phyloP scores from a whole-genome alignment of 2,113 vertebrate species.

The Asarcornis scutulata region DNA sequence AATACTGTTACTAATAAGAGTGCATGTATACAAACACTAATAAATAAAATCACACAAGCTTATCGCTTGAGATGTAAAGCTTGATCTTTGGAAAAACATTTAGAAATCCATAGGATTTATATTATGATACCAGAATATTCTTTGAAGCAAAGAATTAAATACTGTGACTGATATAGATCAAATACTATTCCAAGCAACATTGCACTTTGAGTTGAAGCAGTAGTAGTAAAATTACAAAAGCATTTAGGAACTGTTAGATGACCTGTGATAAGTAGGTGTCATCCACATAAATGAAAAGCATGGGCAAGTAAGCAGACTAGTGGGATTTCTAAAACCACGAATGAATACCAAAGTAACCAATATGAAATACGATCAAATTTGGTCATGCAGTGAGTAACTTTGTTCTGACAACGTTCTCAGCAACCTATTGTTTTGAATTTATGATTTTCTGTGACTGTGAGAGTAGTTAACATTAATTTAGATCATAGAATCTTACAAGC shows the following conservation, averaged over 20 bases:
- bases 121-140: not conserved
- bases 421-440: not conserved
- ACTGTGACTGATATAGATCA: not conserved
- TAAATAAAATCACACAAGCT: not conserved
- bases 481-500: not conserved
- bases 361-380: not conserved
- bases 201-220: not conserved
- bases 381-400: not conserved
- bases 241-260: not conserved
- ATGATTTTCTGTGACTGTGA: not conserved
- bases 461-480: not conserved
- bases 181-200: not conserved
- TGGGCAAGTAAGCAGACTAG: not conserved
- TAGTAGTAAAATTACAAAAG: not conserved
- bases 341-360: not conserved
- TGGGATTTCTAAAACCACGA: not conserved
- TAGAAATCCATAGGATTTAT: not conserved
- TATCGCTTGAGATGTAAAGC: not conserved
- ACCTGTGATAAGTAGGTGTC: not conserved
- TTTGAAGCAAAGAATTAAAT: not conserved
- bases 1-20: not conserved
- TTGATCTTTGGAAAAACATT: not conserved
- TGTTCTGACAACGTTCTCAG: not conserved
- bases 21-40: accelerated
- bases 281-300: not conserved